phyloP scores from a whole-genome alignment of 30 jellyfish, hydroid and myxozoan species.

The Chironex yamaguchii region DNA sequence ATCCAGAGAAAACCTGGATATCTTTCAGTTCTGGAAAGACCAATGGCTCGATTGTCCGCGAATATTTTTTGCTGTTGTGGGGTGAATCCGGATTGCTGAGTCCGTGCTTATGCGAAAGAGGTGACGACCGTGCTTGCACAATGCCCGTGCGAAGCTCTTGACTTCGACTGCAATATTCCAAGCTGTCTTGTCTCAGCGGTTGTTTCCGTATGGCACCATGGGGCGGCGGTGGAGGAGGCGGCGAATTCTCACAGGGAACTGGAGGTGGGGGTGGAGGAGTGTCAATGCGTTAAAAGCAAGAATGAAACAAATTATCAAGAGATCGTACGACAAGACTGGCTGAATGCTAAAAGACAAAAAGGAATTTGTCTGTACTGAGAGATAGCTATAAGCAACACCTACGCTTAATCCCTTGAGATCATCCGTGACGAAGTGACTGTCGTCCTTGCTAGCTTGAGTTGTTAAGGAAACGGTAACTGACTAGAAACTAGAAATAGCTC shows the following conservation, averaged over 20 bases:
- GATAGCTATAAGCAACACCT: too few relatives aligned
- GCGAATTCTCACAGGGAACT: constrained; percentile 25
- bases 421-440: too few relatives aligned
- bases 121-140: not conserved
- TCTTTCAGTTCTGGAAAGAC: constrained; percentile 64
- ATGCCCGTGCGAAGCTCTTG: not conserved
- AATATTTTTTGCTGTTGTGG: not conserved
- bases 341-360: too few relatives aligned
- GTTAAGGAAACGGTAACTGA: too few relatives aligned
- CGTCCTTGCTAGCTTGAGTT: too few relatives aligned
- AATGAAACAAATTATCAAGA: too few relatives aligned
- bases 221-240: constrained; percentile 88
- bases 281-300: constrained; percentile 55
- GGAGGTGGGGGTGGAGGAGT: constrained; percentile 98
- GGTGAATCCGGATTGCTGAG: not conserved
- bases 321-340: too few relatives aligned
- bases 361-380: too few relatives aligned
- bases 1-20: constrained; percentile 55
- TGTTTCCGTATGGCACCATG: not conserved
- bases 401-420: too few relatives aligned
- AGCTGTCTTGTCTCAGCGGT: not conserved
- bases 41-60: not conserved
- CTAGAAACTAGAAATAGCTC: too few relatives aligned
- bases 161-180: not conserved
- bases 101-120: not conserved